phyloP scores from a whole-genome alignment of 2,888 invertebrate genomes.

The Neoitamus cyanurus region DNA sequence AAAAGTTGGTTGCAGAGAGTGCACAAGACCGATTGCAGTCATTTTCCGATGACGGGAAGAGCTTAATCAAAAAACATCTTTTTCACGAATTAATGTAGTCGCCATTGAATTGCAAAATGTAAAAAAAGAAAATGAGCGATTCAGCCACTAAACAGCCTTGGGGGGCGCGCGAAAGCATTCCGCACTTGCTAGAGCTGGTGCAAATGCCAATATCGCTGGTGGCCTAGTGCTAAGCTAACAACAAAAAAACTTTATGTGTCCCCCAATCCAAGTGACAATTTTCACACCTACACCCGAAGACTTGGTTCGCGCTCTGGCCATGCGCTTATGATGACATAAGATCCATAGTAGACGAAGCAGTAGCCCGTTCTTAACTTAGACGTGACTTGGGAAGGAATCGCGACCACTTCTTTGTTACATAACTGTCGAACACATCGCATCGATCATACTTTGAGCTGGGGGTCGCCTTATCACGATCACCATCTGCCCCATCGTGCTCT shows the following conservation, averaged over 20 bases:
- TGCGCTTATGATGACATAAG: constrained; percentile 2
- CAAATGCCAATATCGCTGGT: not conserved
- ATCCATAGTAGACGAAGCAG: not conserved
- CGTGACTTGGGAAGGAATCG: constrained; percentile 9
- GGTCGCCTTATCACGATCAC: not conserved
- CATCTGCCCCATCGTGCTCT: not conserved
- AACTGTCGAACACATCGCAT: not conserved
- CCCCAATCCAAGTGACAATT: not conserved
- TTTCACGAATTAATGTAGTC: not conserved
- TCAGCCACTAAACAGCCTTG: constrained; percentile 6
- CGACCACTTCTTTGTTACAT: not conserved
- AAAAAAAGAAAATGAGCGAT: not conserved
- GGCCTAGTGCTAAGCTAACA: not conserved
- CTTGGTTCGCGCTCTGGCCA: not conserved
- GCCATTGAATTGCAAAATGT: not conserved
- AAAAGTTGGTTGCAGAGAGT: not conserved
- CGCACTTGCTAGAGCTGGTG: not conserved
- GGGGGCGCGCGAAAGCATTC: constrained; percentile 17
- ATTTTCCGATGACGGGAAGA: not conserved
- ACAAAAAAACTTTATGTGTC: not conserved
- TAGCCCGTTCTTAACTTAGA: constrained; percentile 17
- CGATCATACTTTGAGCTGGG: not conserved
- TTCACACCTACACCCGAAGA: not conserved
- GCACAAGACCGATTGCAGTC: constrained; percentile 1
- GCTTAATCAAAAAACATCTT: not conserved